Conservation (phyloP, 2,888 invertebrate species). For the Limnephilus rhombicus region DNA sequence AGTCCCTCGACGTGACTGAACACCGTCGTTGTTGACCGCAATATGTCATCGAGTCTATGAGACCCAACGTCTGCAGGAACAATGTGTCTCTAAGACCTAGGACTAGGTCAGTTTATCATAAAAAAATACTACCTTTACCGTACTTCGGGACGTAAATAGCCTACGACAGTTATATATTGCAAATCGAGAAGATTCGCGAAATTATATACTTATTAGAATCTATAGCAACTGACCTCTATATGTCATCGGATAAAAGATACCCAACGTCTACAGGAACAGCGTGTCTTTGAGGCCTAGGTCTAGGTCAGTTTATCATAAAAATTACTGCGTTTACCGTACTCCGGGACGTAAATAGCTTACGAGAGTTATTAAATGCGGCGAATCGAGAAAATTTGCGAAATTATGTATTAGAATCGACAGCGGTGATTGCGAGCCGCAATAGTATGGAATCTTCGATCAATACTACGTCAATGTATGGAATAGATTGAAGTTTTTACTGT, state of each 20-base stretch:
- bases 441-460: not conserved
- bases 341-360: not conserved
- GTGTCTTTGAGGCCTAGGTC: not conserved
- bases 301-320: slow-evolving; percentile 33
- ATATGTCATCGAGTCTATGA: not conserved
- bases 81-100: not conserved
- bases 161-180: not conserved
- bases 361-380: not conserved
- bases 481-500: not conserved
- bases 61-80: slow-evolving; percentile 2
- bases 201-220: not conserved
- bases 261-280: slow-evolving; percentile 10
- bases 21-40: slow-evolving; percentile 1
- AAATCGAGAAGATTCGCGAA: not conserved
- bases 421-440: not conserved
- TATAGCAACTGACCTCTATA: not conserved
- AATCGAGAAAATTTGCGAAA: not conserved
- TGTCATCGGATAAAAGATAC: not conserved
- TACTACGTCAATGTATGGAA: not conserved
- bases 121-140: slow-evolving; percentile 18
- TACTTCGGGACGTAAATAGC: not conserved
- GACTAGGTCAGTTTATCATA: slow-evolving; percentile 26
- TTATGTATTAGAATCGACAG: not conserved
- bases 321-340: slow-evolving; percentile 26
- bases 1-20: slow-evolving; percentile 7